A percentile compares a stretch with the other conserved stretches of the same genome.
Evolutionary conservation across 2,888 invertebrate genomes (phyloP).

Genomic region (Eueremaeus valkanovi): DNA sequence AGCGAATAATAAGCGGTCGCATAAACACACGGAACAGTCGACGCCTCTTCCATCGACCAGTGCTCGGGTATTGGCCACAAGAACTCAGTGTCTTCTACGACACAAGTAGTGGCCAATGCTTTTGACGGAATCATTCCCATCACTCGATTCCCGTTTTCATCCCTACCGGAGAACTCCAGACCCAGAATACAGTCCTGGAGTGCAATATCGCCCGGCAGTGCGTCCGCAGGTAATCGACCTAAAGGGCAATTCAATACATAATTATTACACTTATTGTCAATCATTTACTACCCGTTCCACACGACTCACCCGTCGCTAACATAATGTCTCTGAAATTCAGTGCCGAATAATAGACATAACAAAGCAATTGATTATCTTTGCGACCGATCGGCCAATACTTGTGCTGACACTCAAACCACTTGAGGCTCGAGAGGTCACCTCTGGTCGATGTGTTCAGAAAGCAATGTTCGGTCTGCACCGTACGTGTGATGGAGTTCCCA

Average conservation of each 20-base stretch:
- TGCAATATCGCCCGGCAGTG: conserved; percentile 64
- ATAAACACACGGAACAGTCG: conserved; percentile 55
- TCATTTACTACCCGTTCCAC: not conserved
- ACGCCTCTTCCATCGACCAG: conserved; percentile 54
- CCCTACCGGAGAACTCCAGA: conserved; percentile 49
- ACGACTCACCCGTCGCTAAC: conserved; percentile 84
- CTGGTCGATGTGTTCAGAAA: conserved; percentile 89
- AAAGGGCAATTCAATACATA: not conserved
- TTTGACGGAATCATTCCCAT: conserved; percentile 53
- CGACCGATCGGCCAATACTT: conserved; percentile 58
- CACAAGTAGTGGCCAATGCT: conserved; percentile 56
- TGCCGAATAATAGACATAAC: conserved; percentile 58
- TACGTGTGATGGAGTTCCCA: not conserved
- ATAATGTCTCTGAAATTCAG: conserved; percentile 67
- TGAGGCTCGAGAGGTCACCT: conserved; percentile 86
- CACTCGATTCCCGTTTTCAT: conserved; percentile 50
- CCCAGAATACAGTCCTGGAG: conserved; percentile 60
- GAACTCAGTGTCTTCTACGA: conserved; percentile 59
- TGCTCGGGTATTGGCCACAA: conserved; percentile 56
- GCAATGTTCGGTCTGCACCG: conserved; percentile 68
- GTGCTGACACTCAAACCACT: conserved; percentile 85
- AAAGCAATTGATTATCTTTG: conserved; percentile 58
- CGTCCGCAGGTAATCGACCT: conserved; percentile 92
- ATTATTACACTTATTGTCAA: not conserved
- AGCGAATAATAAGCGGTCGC: conserved; percentile 57